Evolutionary conservation across 1,140 invertebrate genomes (phyloP), one percentile per base, ranked within the genome.

Genomic region (Meloidogyne chitwoodi): DNA sequence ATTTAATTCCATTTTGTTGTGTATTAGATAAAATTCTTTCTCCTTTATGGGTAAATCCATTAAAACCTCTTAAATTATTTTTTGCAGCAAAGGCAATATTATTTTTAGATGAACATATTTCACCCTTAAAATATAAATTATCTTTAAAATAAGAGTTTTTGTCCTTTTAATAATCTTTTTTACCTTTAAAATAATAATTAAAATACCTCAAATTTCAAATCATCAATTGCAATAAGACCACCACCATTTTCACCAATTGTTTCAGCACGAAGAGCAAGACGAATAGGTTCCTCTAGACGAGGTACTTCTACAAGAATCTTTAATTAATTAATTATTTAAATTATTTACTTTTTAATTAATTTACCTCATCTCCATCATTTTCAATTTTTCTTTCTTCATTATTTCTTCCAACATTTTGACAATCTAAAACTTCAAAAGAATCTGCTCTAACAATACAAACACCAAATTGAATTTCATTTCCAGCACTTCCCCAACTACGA

Each of bases 191-290:
- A 3, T 16, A 31, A 3, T 16, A 19, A 68, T 14, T 16, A 68
- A 19, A 62, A 63, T 63, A 83, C 82, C 26, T 83, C 48, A 19
- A 85, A 44, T 29, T 68, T 27, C 12, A 83, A 79, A 67, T 84
- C 76, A 66, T 83, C 82, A 26, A 83, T 62, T 26, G 73, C 75
- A 61, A 83, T 72, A 64, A 84, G 68, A 61, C 83, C 82, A 61
- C 69, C 68, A 12, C 68, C 77, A 22, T 79, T 78, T 27, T 70
- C 73, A 19, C 48, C 38, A 11, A 34, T 68, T 12, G 69, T 24
- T 64, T 84, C 82, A n/a, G 81, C 82, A 22, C 76, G 61, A 22
- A 85, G 74, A 14, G 80, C 83, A 41, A 85, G 63, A 61, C 81
- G 48, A 75, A 85, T 85, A 26, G 84, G 83, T 61, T 85, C 76